phyloP scores from a whole-genome alignment of 2,113 vertebrate genomes.

The Cisticola juncidis region DNA sequence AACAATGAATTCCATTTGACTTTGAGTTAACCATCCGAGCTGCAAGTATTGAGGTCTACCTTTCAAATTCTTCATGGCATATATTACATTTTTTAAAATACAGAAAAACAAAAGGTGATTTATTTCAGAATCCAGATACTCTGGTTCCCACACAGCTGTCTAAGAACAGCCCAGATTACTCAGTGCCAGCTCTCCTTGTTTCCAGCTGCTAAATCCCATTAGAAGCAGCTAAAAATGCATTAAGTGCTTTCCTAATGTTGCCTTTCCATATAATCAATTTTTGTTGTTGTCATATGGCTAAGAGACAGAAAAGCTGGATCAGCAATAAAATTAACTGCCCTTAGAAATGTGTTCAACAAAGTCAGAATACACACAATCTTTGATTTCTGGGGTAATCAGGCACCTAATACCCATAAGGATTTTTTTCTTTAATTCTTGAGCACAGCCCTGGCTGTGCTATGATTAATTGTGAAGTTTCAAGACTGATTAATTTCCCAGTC shows the following conservation, averaged over 20 bases:
- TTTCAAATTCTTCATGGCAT: neutral
- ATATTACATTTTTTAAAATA: neutral
- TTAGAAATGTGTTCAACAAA: neutral
- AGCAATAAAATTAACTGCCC: neutral
- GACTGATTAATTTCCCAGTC: neutral
- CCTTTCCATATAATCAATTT: neutral
- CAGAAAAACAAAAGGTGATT: neutral
- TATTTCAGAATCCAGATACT: neutral
- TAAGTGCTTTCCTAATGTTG: neutral
- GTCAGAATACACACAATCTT: neutral
- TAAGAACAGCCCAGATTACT: constrained; percentile 29
- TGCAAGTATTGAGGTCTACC: neutral
- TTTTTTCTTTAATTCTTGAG: neutral
- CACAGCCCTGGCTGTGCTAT: neutral
- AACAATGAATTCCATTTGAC: neutral
- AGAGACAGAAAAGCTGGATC: neutral
- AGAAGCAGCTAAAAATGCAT: constrained; percentile 49
- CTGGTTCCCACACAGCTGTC: neutral
- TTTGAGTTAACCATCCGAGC: neutral
- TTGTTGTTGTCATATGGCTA: neutral
- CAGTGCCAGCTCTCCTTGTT: neutral
- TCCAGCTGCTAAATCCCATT: constrained; percentile 56
- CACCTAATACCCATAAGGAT: neutral
- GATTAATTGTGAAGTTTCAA: constrained; percentile 23
- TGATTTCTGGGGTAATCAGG: constrained; percentile 14